These are phyloP conservation scores for Styela plicata DNA, from an alignment of 23 tunicate species.

Conservation along the genomic window DNA sequence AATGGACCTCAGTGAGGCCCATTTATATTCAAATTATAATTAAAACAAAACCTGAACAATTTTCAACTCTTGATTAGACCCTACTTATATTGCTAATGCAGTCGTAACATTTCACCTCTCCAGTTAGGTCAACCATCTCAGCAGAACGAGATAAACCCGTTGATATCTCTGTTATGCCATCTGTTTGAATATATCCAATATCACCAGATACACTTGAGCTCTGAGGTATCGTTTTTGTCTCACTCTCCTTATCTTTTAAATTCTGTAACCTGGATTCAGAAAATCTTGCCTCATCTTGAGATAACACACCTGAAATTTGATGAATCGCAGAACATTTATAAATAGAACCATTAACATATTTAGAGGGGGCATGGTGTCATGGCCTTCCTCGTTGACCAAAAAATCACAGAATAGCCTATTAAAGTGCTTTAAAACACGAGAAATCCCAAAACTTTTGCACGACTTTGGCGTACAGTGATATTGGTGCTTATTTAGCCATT, in stretches of 20 bases:
- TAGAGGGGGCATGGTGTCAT: too few relatives aligned
- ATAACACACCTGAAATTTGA: not conserved
- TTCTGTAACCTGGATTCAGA: not conserved
- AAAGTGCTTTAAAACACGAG: too few relatives aligned
- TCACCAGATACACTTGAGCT: conserved; percentile 21
- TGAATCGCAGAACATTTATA: not conserved
- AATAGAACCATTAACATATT: too few relatives aligned
- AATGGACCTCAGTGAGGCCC: too few relatives aligned
- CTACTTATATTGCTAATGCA: not conserved
- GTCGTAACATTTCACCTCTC: conserved; percentile 27
- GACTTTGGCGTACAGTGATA: too few relatives aligned
- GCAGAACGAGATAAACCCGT: conserved; percentile 44
- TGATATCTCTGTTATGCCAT: conserved; percentile 3
- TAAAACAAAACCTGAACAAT: too few relatives aligned
- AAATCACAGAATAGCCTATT: too few relatives aligned
- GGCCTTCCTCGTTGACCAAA: too few relatives aligned
- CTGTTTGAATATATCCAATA: conserved; percentile 19
- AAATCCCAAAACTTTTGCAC: too few relatives aligned
- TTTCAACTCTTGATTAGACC: too few relatives aligned
- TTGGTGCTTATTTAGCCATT: too few relatives aligned
- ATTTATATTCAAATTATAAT: too few relatives aligned
- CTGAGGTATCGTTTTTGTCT: not conserved
- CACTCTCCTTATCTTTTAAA: not conserved
- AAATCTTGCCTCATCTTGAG: not conserved
- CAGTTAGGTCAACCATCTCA: conserved; percentile 66